These are phyloP conservation scores for Drosophila anceps DNA, from an alignment of 2,888 invertebrate species.

Conservation along the genomic window DNA sequence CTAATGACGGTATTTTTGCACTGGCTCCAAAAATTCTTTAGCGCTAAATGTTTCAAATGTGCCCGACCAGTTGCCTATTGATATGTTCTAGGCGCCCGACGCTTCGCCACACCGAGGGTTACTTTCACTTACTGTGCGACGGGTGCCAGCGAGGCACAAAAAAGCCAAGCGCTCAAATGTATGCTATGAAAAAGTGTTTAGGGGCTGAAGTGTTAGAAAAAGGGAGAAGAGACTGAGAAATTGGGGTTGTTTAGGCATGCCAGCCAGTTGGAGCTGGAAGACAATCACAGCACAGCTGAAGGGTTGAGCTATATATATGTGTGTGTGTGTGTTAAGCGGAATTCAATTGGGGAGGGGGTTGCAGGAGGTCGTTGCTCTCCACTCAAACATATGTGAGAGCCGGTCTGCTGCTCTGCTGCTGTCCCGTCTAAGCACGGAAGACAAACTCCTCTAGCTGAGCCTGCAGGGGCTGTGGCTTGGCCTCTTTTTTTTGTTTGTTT, in stretches of 20 bases:
- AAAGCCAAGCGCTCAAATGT: constrained; percentile 45
- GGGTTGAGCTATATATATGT: constrained; percentile 5
- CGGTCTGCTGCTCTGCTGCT: neutral
- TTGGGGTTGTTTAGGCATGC: neutral
- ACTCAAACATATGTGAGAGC: constrained; percentile 5
- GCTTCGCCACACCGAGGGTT: constrained; percentile 73
- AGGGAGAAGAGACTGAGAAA: neutral
- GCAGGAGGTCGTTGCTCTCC: neutral
- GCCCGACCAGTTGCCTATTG: constrained; percentile 51
- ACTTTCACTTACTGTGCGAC: constrained; percentile 75
- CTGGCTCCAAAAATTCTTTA: constrained; percentile 74
- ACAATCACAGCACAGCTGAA: constrained; percentile 1
- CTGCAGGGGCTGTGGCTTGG: neutral
- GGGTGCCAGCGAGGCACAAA: constrained; percentile 21
- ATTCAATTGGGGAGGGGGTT: neutral
- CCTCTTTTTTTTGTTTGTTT: neutral
- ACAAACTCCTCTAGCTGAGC: neutral
- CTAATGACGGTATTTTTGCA: constrained; percentile 82
- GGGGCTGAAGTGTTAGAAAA: constrained; percentile 1
- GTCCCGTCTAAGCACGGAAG: constrained; percentile 6
- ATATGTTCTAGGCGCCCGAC: constrained; percentile 75
- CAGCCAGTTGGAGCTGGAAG: neutral
- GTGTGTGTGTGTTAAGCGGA: neutral
- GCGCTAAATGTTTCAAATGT: constrained; percentile 21
- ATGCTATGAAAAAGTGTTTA: constrained; percentile 49